These are phyloP conservation scores for Eriosoma lanigerum DNA, from an alignment of 1,140 invertebrate genomes.

Conservation along the genomic window DNA sequence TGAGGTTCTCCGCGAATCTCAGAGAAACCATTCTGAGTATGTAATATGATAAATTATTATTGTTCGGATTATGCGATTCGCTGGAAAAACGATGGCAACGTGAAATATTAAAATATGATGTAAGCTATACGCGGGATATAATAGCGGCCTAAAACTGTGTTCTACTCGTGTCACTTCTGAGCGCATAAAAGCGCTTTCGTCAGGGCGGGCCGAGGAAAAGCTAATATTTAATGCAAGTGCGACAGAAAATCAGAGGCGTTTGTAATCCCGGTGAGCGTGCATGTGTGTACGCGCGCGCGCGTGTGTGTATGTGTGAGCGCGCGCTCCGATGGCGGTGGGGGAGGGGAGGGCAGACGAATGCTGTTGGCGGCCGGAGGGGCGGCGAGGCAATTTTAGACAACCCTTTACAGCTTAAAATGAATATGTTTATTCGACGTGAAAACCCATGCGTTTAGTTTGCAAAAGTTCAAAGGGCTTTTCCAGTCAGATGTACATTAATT, in stretches of 20 bases:
- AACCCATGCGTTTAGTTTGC: constrained; percentile 51
- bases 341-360: not conserved
- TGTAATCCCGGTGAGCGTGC: constrained; percentile 1
- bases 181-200: too few species aligned
- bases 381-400: constrained; percentile 25
- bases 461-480: constrained; percentile 51
- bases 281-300: not conserved
- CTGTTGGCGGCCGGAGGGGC: too few species aligned
- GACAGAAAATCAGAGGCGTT: constrained; percentile 19
- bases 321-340: not conserved
- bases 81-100: too few species aligned
- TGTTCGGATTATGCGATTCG: too few species aligned
- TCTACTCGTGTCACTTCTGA: too few species aligned
- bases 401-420: constrained; percentile 50
- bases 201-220: not conserved
- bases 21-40: too few species aligned
- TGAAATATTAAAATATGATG: too few species aligned
- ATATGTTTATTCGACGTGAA: constrained; percentile 51
- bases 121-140: too few species aligned
- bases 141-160: too few species aligned
- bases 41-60: too few species aligned
- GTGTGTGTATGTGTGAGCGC: not conserved
- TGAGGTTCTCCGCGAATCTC: too few species aligned
- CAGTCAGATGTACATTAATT: constrained; percentile 51
- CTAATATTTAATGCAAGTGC: constrained; percentile 22